These are phyloP conservation scores for Silvanus unidentatus DNA, from an alignment of 2,888 invertebrate species.

Conservation along the genomic window DNA sequence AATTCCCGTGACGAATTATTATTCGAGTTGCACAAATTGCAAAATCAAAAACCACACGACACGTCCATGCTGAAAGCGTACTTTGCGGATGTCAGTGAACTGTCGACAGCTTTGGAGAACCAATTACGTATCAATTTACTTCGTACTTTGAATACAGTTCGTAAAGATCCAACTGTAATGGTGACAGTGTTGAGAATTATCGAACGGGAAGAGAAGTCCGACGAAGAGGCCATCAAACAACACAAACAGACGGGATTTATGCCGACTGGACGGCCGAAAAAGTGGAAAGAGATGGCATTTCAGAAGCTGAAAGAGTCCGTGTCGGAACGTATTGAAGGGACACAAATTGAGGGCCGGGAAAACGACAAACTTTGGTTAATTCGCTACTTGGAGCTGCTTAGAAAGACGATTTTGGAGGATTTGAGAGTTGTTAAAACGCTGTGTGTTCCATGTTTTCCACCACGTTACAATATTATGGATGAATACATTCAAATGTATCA, in stretches of 20 bases:
- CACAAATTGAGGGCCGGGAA: slow-evolving; percentile 84
- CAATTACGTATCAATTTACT: slow-evolving; percentile 86
- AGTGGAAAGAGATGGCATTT: slow-evolving; percentile 83
- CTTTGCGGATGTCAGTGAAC: slow-evolving; percentile 89
- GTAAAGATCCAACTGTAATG: slow-evolving; percentile 90
- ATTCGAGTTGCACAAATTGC: slow-evolving; percentile 88
- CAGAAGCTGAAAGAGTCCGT: slow-evolving; percentile 75
- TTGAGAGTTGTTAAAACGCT: slow-evolving; percentile 83
- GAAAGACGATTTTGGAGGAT: slow-evolving; percentile 86
- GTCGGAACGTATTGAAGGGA: slow-evolving; percentile 84
- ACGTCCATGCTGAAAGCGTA: slow-evolving; percentile 91
- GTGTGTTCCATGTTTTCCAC: slow-evolving; percentile 92
- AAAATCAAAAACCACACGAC: slow-evolving; percentile 84
- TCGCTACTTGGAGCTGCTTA: slow-evolving; percentile 78
- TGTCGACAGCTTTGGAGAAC: slow-evolving; percentile 83
- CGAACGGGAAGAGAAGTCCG: slow-evolving; percentile 93
- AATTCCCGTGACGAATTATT: slow-evolving; percentile 93
- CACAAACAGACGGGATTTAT: slow-evolving; percentile 79
- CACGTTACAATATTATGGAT: slow-evolving; percentile 87
- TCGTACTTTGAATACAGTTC: slow-evolving; percentile 86
- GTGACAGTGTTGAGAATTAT: slow-evolving; percentile 95
- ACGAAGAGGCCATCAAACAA: slow-evolving; percentile 75
- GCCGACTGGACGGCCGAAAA: slow-evolving; percentile 90
- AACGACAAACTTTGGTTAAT: slow-evolving; percentile 96
- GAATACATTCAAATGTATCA: slow-evolving; percentile 94